Evolutionary conservation across 2,113 vertebrate genomes (phyloP), one percentile per base, ranked within the genome.

Genomic region (Datnioides undecimradiatus): DNA sequence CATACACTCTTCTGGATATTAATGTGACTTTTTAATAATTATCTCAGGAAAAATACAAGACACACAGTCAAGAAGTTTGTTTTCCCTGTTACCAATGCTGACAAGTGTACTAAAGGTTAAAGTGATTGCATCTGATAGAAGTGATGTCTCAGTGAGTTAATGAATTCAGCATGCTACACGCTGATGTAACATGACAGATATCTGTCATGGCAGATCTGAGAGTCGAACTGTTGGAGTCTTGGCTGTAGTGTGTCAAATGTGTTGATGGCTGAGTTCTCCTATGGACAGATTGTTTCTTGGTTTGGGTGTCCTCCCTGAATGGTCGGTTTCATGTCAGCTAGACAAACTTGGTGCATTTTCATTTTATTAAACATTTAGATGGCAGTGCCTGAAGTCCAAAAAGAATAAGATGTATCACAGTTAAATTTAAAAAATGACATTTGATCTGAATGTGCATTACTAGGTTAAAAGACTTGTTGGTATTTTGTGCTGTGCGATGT

Each of bases 401-500:
- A 40, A 63, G 17, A 60, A 31, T 48, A 11, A 51, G 19, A 60
- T 58, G 10, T 13, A 31, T 76, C 52, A 23, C 8, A 67, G 17
- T 43, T 73, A n/a, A n/a, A n/a, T n/a, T n/a, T n/a, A n/a, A n/a
- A n/a, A n/a, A n/a, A n/a, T n/a, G n/a, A n/a, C n/a, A n/a, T n/a
- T 75, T 57, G 13, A 5, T 59, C 16, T n/a, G n/a, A 10, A 6
- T 23, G 31, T 38, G 13, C 52, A 23, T 33, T 58, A 31, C 45
- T 52, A 62, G 21, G 78, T 73, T 14, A 57, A 72, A 76, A 63
- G 10, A 57, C 23, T 73, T 55, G 41, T 80, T 65, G 59, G 54
- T 76, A n/a, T 75, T 83, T 80, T 54, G 33, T 58, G 23, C 40
- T 41, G 43, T 71, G 29, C 49, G n/a, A 75, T 82, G 64, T 63